phyloP scores from a whole-genome alignment of 2,113 vertebrate species.

The Struthidea cinerea region DNA sequence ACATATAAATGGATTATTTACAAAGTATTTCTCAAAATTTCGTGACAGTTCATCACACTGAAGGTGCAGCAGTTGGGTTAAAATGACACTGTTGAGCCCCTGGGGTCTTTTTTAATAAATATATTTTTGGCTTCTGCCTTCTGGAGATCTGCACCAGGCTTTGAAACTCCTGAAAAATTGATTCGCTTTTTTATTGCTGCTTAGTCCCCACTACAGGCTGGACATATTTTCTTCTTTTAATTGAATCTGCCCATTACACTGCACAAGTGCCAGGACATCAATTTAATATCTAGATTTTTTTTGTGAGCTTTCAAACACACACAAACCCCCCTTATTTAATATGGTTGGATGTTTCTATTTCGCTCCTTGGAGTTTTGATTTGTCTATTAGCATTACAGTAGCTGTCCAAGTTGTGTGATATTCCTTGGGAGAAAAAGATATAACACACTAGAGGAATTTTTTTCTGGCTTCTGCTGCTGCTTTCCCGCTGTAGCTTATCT shows the following conservation, averaged over 20 bases:
- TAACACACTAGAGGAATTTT: not conserved
- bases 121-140: slow-evolving; percentile 54
- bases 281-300: slow-evolving; percentile 19
- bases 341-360: slow-evolving; percentile 48
- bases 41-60: slow-evolving; percentile 1
- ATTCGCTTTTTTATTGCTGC: slow-evolving; percentile 61
- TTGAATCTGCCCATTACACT: slow-evolving; percentile 28
- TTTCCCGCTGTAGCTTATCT: slow-evolving; percentile 48
- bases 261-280: slow-evolving; percentile 32
- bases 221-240: slow-evolving; percentile 39
- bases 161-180: slow-evolving; percentile 46
- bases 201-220: slow-evolving; percentile 7
- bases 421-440: slow-evolving; percentile 35
- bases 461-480: not conserved
- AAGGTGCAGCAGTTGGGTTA: not conserved
- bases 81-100: slow-evolving; percentile 12
- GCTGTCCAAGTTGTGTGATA: slow-evolving; percentile 28
- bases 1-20: slow-evolving; percentile 33
- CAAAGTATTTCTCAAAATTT: not conserved
- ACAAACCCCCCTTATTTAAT: not conserved
- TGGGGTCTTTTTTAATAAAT: slow-evolving; percentile 34
- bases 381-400: slow-evolving; percentile 51
- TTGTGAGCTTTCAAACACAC: slow-evolving; percentile 17
- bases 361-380: slow-evolving; percentile 26
- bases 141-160: slow-evolving; percentile 20